These are phyloP conservation scores for Xyrichtys novacula DNA, from an alignment of 2,797 vertebrate genomes.

Conservation along the genomic window DNA sequence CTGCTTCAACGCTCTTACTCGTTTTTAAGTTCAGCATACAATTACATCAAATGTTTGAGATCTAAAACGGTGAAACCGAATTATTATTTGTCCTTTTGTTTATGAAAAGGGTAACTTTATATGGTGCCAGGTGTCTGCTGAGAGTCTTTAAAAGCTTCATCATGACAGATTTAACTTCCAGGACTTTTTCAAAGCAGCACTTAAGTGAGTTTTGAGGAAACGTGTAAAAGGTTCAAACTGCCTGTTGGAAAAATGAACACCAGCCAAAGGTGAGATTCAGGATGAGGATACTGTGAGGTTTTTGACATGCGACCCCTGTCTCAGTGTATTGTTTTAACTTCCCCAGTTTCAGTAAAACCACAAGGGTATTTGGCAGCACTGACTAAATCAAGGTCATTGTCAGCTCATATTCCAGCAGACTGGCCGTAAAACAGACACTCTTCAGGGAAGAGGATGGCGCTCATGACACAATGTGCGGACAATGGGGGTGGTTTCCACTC, in stretches of 20 bases:
- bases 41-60: too few species aligned
- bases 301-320: slow-evolving; percentile 49
- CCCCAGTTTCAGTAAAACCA: slow-evolving; percentile 40
- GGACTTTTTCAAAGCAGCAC: slow-evolving; percentile 16
- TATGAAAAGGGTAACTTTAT: slow-evolving; percentile 18
- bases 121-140: slow-evolving; percentile 16
- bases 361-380: slow-evolving; percentile 46
- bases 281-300: slow-evolving; percentile 16
- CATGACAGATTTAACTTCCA: slow-evolving; percentile 38
- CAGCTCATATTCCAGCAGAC: slow-evolving; percentile 34
- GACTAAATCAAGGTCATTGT: slow-evolving; percentile 53
- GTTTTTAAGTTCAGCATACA: too few species aligned
- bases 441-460: slow-evolving; percentile 56
- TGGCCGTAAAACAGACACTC: slow-evolving; percentile 48
- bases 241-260: slow-evolving; percentile 46
- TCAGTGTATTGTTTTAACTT: slow-evolving; percentile 70
- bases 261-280: slow-evolving; percentile 30
- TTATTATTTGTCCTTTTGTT: too few species aligned
- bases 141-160: slow-evolving; percentile 18
- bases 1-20: too few species aligned
- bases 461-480: slow-evolving; percentile 61
- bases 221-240: slow-evolving; percentile 14
- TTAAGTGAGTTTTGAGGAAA: slow-evolving; percentile 18
- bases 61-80: too few species aligned
- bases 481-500: slow-evolving; percentile 73